A percentile compares a stretch with the other conserved stretches of the same genome.
phyloP scores from a whole-genome alignment of 2,113 vertebrate species.

The Elachura formosa region DNA sequence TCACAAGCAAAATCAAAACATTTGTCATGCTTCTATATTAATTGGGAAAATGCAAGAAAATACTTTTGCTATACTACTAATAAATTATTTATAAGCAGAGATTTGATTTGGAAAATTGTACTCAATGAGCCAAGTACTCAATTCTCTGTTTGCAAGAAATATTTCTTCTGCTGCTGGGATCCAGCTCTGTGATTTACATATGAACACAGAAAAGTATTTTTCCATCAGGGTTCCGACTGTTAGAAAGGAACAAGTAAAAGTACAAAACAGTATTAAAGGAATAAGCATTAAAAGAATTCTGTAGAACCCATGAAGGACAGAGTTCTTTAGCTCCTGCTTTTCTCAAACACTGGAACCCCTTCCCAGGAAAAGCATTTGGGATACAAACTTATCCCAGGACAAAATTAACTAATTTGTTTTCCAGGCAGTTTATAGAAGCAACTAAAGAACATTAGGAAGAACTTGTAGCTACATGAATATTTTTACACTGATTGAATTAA shows the following conservation, averaged over 20 bases:
- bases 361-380: background rate
- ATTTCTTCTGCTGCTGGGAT: background rate
- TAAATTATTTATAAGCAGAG: constrained; percentile 38
- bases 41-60: constrained; percentile 11
- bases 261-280: background rate
- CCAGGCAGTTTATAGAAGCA: background rate
- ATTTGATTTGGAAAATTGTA: background rate
- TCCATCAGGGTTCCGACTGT: background rate
- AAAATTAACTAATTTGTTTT: background rate
- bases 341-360: background rate
- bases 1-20: background rate
- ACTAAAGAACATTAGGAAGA: background rate
- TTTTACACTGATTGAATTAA: background rate
- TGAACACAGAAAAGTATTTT: background rate
- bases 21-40: background rate
- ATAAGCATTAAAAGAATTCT: background rate
- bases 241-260: background rate
- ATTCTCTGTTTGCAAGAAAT: background rate
- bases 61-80: background rate
- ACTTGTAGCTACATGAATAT: background rate
- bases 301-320: background rate
- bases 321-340: background rate
- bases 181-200: background rate
- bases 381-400: background rate
- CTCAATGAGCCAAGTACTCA: background rate